Conservation (phyloP, 2,888 invertebrate species). For the Sialis fuliginosa region DNA sequence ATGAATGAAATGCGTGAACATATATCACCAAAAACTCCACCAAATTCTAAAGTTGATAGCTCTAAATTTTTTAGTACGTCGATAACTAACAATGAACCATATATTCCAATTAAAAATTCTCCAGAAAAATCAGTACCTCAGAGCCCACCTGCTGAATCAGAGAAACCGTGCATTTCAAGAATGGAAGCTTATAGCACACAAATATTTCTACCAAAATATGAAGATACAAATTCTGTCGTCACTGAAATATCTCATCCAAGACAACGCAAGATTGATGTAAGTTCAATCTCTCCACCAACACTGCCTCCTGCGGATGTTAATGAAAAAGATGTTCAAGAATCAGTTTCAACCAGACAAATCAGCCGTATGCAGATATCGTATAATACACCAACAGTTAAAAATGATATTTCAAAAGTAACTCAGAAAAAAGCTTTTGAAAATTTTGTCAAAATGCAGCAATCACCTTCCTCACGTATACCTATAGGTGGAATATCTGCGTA, state of each 20-base stretch:
- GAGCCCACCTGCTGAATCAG: background rate
- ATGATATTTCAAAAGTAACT: background rate
- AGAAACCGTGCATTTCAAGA: background rate
- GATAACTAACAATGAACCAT: no score
- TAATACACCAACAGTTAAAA: background rate
- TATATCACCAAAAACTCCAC: no score
- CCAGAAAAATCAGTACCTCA: background rate
- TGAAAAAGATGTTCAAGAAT: background rate
- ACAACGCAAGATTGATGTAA: conserved; percentile 1
- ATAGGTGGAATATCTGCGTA: conserved; percentile 33
- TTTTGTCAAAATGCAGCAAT: conserved; percentile 8
- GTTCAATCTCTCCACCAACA: background rate
- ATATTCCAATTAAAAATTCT: background rate
- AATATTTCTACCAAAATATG: no score
- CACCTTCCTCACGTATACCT: conserved; percentile 19
- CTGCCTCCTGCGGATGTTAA: background rate
- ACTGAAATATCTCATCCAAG: conserved; percentile 1
- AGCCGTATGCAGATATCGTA: conserved; percentile 4
- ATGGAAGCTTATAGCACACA: conserved; percentile 1
- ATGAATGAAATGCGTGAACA: no score
- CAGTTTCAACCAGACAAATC: background rate
- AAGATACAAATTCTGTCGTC: no score
- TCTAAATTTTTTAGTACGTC: no score
- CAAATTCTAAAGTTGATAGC: no score
- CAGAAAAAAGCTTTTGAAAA: background rate